Base-by-base conservation (phyloP, 2,888 invertebrate genomes). In the Drepana falcataria region DNA sequence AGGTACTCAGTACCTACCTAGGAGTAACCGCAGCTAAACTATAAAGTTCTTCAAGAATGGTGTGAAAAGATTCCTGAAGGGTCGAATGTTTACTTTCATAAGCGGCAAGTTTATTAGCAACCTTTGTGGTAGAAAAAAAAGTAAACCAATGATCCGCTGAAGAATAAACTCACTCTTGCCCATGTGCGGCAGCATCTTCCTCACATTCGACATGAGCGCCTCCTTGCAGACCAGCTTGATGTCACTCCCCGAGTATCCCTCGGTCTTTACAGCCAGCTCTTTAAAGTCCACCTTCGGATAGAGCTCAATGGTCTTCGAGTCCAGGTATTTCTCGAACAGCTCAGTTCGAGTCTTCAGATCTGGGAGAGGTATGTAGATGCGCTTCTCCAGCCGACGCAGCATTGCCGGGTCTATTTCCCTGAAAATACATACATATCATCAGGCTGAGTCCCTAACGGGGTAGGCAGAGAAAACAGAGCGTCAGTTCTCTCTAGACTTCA, bases 321-420 rank as follows among this genome's bases (percentile, higher is more conserved):
- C 89, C 3, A 95, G 81, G 66, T 93, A 93, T 53, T 91, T 92
- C 59, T 92, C 79, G 63, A 98, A 95, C 68, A 98, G 93, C 35
- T 85, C 81, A 47, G 91, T 85, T n/a, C 98, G 91, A 0, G 95
- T 94, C 35, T 92, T 85, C 47, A 75, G 73, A 60, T 94, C 92
- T 0, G 98, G 98, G 44, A 97, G 84, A 40, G 95, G 95, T 0
- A 98, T 95, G 53, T 95, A 87, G 58, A 98, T 94, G 53, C 96
- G 92, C 77, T 97, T 98, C 74, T 98, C 98, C 55, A 98, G 92
- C 55, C 98, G 92, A 48, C 98, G 89, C 48, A 98, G 83, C 85
- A 98, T 94, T 0, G 98, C 98, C 60, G 95, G 92, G 77, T 98
- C 98, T 60, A 98, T 93, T 75, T 96, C 96, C 95, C 96, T 96